Conservation (phyloP, 2,888 invertebrate genomes). For the Gonocerus acuteangulatus region DNA sequence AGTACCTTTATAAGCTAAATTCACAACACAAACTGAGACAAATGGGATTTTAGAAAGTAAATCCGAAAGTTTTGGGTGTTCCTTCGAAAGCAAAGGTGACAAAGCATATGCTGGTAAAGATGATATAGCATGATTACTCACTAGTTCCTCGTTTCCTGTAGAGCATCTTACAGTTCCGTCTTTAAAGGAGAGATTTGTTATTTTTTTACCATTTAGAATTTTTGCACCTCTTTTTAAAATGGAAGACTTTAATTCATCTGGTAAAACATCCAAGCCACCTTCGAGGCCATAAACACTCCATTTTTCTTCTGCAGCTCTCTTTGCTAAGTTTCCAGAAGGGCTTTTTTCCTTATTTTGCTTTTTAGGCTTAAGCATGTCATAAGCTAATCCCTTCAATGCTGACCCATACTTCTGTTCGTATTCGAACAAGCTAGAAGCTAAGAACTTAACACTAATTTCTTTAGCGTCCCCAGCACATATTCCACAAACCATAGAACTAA, state of each 20-base stretch:
- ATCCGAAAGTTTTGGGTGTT: slow-evolving; percentile 60
- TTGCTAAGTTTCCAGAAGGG: slow-evolving; percentile 5
- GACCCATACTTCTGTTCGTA: slow-evolving; percentile 78
- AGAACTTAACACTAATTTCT: slow-evolving; percentile 77
- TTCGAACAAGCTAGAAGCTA: slow-evolving; percentile 69
- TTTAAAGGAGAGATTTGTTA: slow-evolving; percentile 56
- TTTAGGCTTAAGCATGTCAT: slow-evolving; percentile 43
- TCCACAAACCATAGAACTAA: slow-evolving; percentile 83
- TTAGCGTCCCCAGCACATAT: slow-evolving; percentile 88
- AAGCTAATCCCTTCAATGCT: slow-evolving; percentile 56
- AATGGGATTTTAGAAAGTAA: slow-evolving; percentile 61
- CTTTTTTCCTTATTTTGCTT: slow-evolving; percentile 64
- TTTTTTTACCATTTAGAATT: slow-evolving; percentile 54
- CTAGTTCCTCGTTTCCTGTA: slow-evolving; percentile 47
- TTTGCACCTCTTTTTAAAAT: slow-evolving; percentile 52
- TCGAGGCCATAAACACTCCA: slow-evolving; percentile 80
- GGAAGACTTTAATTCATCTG: slow-evolving; percentile 52
- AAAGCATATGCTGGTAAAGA: slow-evolving; percentile 62
- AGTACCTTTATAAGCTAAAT: slow-evolving; percentile 61
- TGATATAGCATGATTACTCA: slow-evolving; percentile 62
- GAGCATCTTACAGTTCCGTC: slow-evolving; percentile 45
- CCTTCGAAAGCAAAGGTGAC: slow-evolving; percentile 53
- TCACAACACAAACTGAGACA: slow-evolving; percentile 78
- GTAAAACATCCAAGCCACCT: slow-evolving; percentile 69
- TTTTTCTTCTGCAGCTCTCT: slow-evolving; percentile 54